Evolutionary conservation across 2,888 invertebrate genomes (phyloP), one percentile per base, ranked within the genome.

Genomic region (Epistrophe eligans): DNA sequence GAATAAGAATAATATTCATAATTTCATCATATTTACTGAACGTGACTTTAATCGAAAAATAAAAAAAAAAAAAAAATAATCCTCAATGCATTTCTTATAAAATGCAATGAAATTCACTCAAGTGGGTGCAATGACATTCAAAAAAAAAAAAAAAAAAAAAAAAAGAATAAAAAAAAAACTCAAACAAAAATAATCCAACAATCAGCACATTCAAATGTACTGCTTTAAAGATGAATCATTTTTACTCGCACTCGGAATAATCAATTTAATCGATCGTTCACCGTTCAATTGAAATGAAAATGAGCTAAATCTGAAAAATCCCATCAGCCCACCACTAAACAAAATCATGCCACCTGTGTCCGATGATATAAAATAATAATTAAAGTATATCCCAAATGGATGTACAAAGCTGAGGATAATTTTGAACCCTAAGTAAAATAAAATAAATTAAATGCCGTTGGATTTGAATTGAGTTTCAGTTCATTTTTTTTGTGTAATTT

Each of bases 111-210:
- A 55, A 76, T 32, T 67, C 58, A 60, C 35, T 67, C 67, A 55
- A 28, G 77, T 70, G 85, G 70, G 85, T 85, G 85, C 85, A 85
- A 67, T 85, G 85, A 85, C 85, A 85, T 64, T 77, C 28, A 15
- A 48, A 35, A 67, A 19, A 50, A 50, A 15, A 19, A 50, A 43
- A 43, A 7, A 19, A 19, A 67, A 50, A 15, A 19, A 66, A 43
- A 43, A 7, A 19, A 28, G n/a, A n/a, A n/a, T 19, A 67, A 48
- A 15, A 19, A 66, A 43, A 43, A 7, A 19, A 32, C 32, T 32
- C 67, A 57, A 24, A 71, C 48, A 70, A 84, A 79, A 70, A 73
- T 55, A 55, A 77, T 64, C 50, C 43, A 79, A 67, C 79, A 74
- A 71, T 71, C 76, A 77, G 50, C 72, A 50, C 48, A 82, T 66